These are phyloP conservation scores for Sporophila hypoxantha DNA, from an alignment of 2,113 vertebrate species.

Conservation along the genomic window DNA sequence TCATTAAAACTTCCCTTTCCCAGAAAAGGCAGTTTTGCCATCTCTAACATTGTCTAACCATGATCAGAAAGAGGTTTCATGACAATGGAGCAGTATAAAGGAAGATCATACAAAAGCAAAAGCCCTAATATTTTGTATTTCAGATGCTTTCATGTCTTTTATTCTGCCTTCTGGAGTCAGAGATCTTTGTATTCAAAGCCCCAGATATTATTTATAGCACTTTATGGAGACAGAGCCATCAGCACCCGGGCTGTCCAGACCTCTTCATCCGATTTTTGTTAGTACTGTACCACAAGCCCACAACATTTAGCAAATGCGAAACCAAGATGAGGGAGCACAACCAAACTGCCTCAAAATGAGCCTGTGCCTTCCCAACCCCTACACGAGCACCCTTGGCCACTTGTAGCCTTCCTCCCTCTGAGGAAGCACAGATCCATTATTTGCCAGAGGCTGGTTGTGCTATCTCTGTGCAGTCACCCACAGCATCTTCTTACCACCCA, in stretches of 20 bases:
- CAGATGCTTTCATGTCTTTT: slow-evolving; percentile 16
- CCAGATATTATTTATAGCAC: slow-evolving; percentile 33
- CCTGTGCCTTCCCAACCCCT: background rate
- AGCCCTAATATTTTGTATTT: slow-evolving; percentile 1
- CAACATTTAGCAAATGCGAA: background rate
- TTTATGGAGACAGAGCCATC: slow-evolving; percentile 45
- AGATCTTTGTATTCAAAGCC: slow-evolving; percentile 44
- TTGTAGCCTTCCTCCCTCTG: rapidly evolving
- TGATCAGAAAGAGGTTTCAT: background rate
- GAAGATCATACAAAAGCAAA: background rate
- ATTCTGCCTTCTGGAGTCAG: slow-evolving; percentile 30
- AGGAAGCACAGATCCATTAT: background rate
- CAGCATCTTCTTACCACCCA: background rate
- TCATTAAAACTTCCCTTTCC: background rate
- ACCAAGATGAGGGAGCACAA: background rate
- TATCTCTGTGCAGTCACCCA: background rate
- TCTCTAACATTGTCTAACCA: background rate
- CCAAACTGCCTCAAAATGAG: background rate
- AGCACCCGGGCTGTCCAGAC: slow-evolving; percentile 8
- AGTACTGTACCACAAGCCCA: background rate
- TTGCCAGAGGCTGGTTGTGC: background rate
- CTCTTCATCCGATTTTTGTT: slow-evolving; percentile 33
- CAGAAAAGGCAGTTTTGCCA: background rate
- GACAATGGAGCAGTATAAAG: background rate
- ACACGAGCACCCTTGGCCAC: rapidly evolving